Percentiles rank a stretch among this genome's conserved stretches.
Evolutionary conservation across 2,888 invertebrate genomes (phyloP).

Genomic region (Flabesymbios commensalis): DNA sequence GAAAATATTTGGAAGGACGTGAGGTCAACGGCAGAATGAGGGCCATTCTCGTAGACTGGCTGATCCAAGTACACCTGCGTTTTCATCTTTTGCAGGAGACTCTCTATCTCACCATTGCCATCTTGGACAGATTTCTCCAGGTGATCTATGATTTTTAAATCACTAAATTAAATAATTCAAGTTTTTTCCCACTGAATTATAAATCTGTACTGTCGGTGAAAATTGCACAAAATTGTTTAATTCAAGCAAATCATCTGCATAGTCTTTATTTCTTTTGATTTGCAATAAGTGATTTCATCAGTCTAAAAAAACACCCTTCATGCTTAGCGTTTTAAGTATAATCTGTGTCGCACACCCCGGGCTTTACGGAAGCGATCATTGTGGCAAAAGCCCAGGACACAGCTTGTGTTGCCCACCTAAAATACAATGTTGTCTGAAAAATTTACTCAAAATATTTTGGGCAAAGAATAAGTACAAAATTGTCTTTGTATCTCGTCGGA

Average conservation of each 20-base stretch:
- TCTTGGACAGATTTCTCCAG: constrained; percentile 88
- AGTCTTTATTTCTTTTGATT: neutral
- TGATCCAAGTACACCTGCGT: constrained; percentile 86
- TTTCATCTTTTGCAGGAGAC: constrained; percentile 87
- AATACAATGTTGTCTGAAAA: too few relatives aligned
- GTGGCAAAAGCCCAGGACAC: neutral
- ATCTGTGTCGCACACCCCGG: neutral
- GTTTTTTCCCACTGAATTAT: too few relatives aligned
- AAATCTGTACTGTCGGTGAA: too few relatives aligned
- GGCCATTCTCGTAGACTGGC: constrained; percentile 87
- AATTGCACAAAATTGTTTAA: too few relatives aligned
- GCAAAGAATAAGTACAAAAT: too few relatives aligned
- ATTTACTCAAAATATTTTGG: too few relatives aligned
- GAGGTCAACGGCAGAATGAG: constrained; percentile 83
- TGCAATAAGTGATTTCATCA: neutral
- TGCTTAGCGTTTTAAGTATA: neutral
- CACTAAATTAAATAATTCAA: neutral
- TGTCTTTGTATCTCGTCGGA: too few relatives aligned
- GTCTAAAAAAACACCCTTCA: too few relatives aligned
- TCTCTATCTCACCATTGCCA: constrained; percentile 82
- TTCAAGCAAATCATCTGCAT: neutral
- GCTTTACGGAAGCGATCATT: neutral
- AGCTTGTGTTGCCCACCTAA: neutral
- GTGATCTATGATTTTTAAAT: constrained; percentile 57
- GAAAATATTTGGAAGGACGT: constrained; percentile 73